Conservation (phyloP, 1,140 invertebrate species). For the Brachystomella parvula region DNA sequence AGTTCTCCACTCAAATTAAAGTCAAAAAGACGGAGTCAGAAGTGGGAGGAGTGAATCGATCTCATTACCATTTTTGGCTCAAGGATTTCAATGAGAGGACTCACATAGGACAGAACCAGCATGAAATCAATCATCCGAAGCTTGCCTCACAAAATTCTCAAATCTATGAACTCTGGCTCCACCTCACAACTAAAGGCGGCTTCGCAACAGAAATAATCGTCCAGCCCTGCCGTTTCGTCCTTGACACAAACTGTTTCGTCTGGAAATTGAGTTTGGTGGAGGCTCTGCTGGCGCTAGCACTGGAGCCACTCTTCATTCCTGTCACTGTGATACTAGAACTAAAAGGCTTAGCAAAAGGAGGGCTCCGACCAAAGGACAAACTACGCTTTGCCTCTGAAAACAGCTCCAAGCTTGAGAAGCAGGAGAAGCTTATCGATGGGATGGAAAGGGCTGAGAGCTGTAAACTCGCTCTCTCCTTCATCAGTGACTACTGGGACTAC, state of each 20-base stretch:
- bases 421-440: slow-evolving; percentile 6
- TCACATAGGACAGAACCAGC: no score
- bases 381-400: slow-evolving; percentile 4
- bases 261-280: neutral
- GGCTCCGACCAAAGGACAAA: slow-evolving; percentile 13
- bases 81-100: no score
- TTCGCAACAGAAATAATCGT: slow-evolving; percentile 18
- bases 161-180: neutral
- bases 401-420: slow-evolving; percentile 1
- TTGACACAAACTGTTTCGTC: slow-evolving; percentile 33
- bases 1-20: neutral
- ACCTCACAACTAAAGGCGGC: neutral
- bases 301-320: slow-evolving; percentile 19
- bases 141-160: no score
- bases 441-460: slow-evolving; percentile 3
- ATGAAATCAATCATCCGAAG: no score
- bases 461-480: slow-evolving; percentile 7
- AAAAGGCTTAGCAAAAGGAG: slow-evolving; percentile 24
- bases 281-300: neutral
- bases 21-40: no score
- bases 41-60: no score
- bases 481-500: neutral
- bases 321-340: slow-evolving; percentile 31
- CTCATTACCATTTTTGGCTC: no score
- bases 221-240: slow-evolving; percentile 13